phyloP scores from a whole-genome alignment of 53 echinoderm and acorn worm species.

The Apostichopus leukothele region DNA sequence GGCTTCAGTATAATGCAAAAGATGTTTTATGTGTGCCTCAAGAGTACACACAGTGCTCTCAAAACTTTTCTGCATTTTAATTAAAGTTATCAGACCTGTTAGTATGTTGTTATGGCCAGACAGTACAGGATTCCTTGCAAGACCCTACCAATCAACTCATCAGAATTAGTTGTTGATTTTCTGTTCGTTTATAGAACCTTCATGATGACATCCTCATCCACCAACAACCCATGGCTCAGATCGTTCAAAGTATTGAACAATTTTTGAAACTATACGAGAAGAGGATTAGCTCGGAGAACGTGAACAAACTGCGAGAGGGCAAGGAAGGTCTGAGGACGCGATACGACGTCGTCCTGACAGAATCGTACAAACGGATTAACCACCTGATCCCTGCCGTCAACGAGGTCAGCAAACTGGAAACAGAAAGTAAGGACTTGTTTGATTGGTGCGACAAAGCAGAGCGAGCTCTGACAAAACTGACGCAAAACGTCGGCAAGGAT shows the following conservation, averaged over 20 bases:
- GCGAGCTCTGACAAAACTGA: constrained; percentile 58
- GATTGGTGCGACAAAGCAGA: constrained; percentile 72
- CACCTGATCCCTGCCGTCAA: constrained; percentile 80
- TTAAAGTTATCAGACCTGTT: too few species aligned
- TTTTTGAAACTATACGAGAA: constrained; percentile 82
- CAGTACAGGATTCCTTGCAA: background rate
- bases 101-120: background rate
- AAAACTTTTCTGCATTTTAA: too few species aligned
- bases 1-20: too few species aligned
- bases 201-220: constrained; percentile 80
- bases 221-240: constrained; percentile 84
- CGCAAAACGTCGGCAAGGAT: constrained; percentile 68
- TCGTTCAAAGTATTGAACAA: constrained; percentile 71
- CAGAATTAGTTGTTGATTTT: background rate
- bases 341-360: constrained; percentile 85
- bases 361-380: constrained; percentile 87
- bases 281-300: constrained; percentile 71
- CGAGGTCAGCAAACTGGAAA: constrained; percentile 78
- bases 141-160: too few species aligned
- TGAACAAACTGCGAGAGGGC: constrained; percentile 65
- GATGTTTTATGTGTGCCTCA: too few species aligned
- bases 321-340: constrained; percentile 76
- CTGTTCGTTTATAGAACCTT: constrained; percentile 52
- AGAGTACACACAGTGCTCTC: too few species aligned
- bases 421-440: constrained; percentile 70